Evolutionary conservation across 2,888 invertebrate species (phyloP), one percentile per base, ranked within the genome.

Genomic region (Odontomyia ornata): DNA sequence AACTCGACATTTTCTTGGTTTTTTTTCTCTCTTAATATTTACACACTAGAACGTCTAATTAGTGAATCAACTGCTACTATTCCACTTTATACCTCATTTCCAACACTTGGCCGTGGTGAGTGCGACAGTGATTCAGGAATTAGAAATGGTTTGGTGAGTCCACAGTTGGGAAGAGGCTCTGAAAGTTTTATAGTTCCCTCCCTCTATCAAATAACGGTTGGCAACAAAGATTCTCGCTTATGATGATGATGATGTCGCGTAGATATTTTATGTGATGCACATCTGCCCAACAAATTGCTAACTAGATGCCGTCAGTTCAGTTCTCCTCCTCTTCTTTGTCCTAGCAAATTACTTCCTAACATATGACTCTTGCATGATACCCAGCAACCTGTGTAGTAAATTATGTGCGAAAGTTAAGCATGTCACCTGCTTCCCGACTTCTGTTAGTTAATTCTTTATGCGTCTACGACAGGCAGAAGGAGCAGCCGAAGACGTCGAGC

Each of bases 281-380:
- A 69, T 69, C 3, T 47, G 69, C 47, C 21, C 47, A 18, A 43
- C 13, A 69, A 69, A 69, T 69, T 69, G 46, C 69, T 69, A 69
- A 46, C 47, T 30, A 69, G 69, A n/a, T 47, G 30, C 47, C 25
- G 23, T n/a, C n/a, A n/a, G n/a, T n/a, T n/a, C n/a, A n/a, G n/a
- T 36, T 25, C 30, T 47, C 30, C 21, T 36, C 69, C 15, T 25
- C 36, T 9, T 5, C 36, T 9, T 36, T 36, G 5, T 5, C 36
- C 36, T 36, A 36, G 9, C 5, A 9, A 36, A 9, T 36, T 36
- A 5, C 5, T 36, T 36, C 36, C 36, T n/a, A 28, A 30, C 25
- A 25, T 23, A 18, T 25, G 60, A 13, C 52, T 7, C 5, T 5
- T 7, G 2, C 60, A 65, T n/a, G 11, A 36, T 36, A 36, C 18